Percentiles rank a stretch among this genome's conserved stretches.
Evolutionary conservation across 2,797 vertebrate species (phyloP).

Genomic region (Danio aesculapii): DNA sequence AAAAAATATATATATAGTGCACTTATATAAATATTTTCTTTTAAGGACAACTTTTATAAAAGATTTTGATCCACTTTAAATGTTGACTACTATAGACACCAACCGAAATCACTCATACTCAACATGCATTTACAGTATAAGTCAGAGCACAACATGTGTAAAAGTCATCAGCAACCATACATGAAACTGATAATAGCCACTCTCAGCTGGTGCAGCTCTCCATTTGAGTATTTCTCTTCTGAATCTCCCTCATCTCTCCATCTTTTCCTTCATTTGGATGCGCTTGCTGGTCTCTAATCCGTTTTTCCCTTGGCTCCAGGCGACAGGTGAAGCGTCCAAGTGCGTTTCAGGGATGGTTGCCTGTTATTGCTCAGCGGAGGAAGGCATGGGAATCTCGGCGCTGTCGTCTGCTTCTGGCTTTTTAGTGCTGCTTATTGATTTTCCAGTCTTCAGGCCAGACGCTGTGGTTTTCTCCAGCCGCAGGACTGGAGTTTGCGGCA

Average conservation of each 20-base stretch:
- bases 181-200: slow-evolving; percentile 14
- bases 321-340: slow-evolving; percentile 34
- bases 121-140: not conserved
- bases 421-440: slow-evolving; percentile 54
- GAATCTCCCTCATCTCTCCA: slow-evolving; percentile 30
- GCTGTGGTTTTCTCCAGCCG: slow-evolving; percentile 46
- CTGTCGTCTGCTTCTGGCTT: slow-evolving; percentile 27
- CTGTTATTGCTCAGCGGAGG: slow-evolving; percentile 46
- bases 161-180: slow-evolving; percentile 27
- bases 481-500: slow-evolving; percentile 29
- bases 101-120: not conserved
- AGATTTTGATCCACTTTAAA: no score
- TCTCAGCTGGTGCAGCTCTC: slow-evolving; percentile 16
- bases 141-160: not conserved
- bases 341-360: slow-evolving; percentile 54
- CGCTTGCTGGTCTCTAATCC: slow-evolving; percentile 25
- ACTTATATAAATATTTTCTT: no score
- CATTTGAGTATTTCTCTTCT: slow-evolving; percentile 12
- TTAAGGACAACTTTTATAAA: no score
- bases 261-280: slow-evolving; percentile 38
- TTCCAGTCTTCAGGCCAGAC: slow-evolving; percentile 48
- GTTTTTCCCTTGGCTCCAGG: slow-evolving; percentile 30
- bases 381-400: slow-evolving; percentile 7
- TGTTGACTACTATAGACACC: not conserved
- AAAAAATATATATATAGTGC: no score